These are phyloP conservation scores for Frankliniella fusca DNA, from an alignment of 2,888 invertebrate species.

Conservation along the genomic window DNA sequence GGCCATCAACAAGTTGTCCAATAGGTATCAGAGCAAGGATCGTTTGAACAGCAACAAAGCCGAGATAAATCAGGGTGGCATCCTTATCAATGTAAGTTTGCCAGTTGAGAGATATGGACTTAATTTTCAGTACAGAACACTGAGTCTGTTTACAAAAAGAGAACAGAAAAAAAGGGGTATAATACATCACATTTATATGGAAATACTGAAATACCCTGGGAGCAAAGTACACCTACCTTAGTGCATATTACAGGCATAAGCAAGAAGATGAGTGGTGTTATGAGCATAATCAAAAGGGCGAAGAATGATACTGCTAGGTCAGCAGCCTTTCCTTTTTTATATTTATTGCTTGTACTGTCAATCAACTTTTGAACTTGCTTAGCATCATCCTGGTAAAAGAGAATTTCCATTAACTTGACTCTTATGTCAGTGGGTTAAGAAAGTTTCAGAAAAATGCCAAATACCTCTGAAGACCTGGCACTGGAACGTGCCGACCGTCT, in stretches of 20 bases:
- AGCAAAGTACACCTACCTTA: background rate
- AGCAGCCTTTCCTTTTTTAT: background rate
- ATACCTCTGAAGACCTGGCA: background rate
- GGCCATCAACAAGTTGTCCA: constrained; percentile 33
- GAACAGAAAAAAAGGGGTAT: background rate
- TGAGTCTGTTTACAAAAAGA: background rate
- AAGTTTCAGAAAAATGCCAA: no score
- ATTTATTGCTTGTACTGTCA: background rate
- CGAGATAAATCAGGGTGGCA: constrained; percentile 32
- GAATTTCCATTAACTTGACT: background rate
- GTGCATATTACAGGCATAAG: background rate
- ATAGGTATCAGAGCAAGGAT: constrained; percentile 36
- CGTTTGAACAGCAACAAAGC: constrained; percentile 33
- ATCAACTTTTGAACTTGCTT: background rate
- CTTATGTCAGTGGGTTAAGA: no score
- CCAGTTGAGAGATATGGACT: constrained; percentile 32
- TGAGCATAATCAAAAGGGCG: background rate
- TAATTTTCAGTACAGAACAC: background rate
- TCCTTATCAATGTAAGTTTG: constrained; percentile 32
- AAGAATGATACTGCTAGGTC: background rate
- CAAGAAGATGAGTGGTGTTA: background rate
- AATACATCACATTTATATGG: background rate
- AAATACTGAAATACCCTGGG: background rate
- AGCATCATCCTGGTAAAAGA: background rate
- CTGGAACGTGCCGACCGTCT: background rate